Conservation (phyloP, 2,797 vertebrate species). For the Chiropotes sagulatus region DNA sequence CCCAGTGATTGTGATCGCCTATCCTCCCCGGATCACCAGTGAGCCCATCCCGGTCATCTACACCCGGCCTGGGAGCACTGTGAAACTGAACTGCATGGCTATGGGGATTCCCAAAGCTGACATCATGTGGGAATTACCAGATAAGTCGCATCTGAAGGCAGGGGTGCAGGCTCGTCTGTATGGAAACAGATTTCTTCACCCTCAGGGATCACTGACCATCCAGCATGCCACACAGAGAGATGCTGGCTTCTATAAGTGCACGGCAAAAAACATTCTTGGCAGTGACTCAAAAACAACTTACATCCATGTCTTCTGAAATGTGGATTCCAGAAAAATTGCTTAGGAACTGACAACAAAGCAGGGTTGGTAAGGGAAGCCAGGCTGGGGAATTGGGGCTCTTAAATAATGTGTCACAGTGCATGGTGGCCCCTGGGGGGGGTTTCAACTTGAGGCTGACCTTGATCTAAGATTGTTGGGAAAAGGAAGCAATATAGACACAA, state of each 20-base stretch:
- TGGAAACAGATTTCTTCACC: slow-evolving; percentile 93
- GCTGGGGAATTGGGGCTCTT: accelerated
- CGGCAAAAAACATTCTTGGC: slow-evolving; percentile 92
- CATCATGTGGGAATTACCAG: slow-evolving; percentile 94
- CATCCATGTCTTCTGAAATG: slow-evolving; percentile 91
- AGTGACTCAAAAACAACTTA: slow-evolving; percentile 91
- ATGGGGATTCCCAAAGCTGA: slow-evolving; percentile 90
- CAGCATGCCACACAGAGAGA: slow-evolving; percentile 90
- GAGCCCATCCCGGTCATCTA: slow-evolving; percentile 90
- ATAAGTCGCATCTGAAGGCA: slow-evolving; percentile 87
- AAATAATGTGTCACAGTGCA: accelerated
- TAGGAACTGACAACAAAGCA: slow-evolving; percentile 78
- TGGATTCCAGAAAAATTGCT: slow-evolving; percentile 82
- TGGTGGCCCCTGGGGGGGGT: background rate
- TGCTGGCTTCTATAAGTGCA: slow-evolving; percentile 92
- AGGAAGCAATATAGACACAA: background rate
- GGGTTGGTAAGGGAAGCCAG: background rate
- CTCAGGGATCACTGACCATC: slow-evolving; percentile 92
- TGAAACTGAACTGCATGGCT: slow-evolving; percentile 91
- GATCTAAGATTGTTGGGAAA: background rate
- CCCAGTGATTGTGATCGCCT: slow-evolving; percentile 90
- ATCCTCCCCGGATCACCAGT: slow-evolving; percentile 91
- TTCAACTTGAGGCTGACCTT: background rate
- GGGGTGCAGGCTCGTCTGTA: slow-evolving; percentile 89
- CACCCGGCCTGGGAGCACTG: slow-evolving; percentile 88